phyloP scores from a whole-genome alignment of 2,113 vertebrate genomes.

The Coryphaenoides rupestris region DNA sequence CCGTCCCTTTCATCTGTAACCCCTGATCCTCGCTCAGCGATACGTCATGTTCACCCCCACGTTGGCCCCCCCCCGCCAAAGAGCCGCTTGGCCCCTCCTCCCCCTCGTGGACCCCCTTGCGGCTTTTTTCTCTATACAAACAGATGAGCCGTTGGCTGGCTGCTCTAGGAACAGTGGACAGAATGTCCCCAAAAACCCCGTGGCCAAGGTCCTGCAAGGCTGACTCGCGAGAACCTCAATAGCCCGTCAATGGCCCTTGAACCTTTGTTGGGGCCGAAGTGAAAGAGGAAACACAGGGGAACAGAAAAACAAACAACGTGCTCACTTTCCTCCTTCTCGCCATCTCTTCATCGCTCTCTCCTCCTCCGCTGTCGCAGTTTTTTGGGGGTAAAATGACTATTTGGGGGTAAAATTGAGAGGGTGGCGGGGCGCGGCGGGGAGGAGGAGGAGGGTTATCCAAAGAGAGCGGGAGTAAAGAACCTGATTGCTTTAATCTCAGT shows the following conservation, averaged over 20 bases:
- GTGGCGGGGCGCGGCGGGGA: conserved; percentile 33
- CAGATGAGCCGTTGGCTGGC: conserved; percentile 51
- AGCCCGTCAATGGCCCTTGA: conserved; percentile 36
- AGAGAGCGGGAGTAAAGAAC: conserved; percentile 76
- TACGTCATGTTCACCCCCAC: conserved; percentile 66
- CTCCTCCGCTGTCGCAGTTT: conserved; percentile 7
- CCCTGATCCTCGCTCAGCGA: conserved; percentile 70
- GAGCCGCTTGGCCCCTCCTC: conserved; percentile 45
- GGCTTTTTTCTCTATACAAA: conserved; percentile 22
- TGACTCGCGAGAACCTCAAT: conserved; percentile 31
- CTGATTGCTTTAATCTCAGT: conserved; percentile 91
- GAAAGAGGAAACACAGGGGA: conserved; percentile 50
- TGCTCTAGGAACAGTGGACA: conserved; percentile 33
- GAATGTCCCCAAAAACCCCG: conserved; percentile 36
- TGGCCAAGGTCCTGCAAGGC: conserved; percentile 30
- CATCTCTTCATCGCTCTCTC: conserved; percentile 38
- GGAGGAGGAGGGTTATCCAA: conserved; percentile 48
- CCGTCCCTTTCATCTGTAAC: conserved; percentile 71
- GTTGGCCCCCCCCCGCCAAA: conserved; percentile 54
- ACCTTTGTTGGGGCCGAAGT: conserved; percentile 54
- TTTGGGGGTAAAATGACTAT: conserved; percentile 47
- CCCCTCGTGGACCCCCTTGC: conserved; percentile 36
- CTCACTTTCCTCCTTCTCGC: conserved; percentile 40
- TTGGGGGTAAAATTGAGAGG: conserved; percentile 54
- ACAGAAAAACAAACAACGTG: conserved; percentile 63